These are phyloP conservation scores for Onthophagus sagittarius DNA, from an alignment of 2,888 invertebrate species.

Conservation along the genomic window DNA sequence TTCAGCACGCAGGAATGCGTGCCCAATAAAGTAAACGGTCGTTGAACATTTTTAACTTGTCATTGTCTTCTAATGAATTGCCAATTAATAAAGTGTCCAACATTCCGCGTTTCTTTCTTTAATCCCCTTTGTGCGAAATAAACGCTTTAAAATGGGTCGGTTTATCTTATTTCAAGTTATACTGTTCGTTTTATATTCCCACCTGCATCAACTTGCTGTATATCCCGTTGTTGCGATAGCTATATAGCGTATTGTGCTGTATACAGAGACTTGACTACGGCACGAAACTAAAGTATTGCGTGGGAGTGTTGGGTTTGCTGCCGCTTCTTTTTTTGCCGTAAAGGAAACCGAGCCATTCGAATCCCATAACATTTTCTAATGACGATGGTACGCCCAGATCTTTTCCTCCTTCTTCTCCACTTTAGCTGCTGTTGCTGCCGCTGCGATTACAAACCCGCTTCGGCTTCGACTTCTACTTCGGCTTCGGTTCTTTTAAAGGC, in stretches of 20 bases:
- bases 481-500: not conserved
- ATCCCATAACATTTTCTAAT: not conserved
- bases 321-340: not conserved
- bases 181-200: not conserved
- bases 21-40: not conserved
- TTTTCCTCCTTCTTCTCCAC: not conserved
- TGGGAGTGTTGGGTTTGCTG: not conserved
- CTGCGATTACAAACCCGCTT: not conserved
- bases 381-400: not conserved
- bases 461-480: not conserved
- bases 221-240: not conserved
- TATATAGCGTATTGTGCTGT: not conserved
- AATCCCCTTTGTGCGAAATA: too few relatives aligned
- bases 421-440: not conserved
- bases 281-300: not conserved
- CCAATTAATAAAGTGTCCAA: not conserved
- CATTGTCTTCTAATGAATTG: not conserved
- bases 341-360: not conserved
- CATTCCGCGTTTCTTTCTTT: not conserved
- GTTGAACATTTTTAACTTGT: not conserved
- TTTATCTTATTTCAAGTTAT: not conserved
- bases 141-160: too few relatives aligned
- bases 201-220: not conserved
- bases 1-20: not conserved
- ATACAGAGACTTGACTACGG: not conserved